These are phyloP conservation scores for Pipistrellus pipistrellus DNA, from an alignment of 2,797 vertebrate genomes.

Conservation along the genomic window DNA sequence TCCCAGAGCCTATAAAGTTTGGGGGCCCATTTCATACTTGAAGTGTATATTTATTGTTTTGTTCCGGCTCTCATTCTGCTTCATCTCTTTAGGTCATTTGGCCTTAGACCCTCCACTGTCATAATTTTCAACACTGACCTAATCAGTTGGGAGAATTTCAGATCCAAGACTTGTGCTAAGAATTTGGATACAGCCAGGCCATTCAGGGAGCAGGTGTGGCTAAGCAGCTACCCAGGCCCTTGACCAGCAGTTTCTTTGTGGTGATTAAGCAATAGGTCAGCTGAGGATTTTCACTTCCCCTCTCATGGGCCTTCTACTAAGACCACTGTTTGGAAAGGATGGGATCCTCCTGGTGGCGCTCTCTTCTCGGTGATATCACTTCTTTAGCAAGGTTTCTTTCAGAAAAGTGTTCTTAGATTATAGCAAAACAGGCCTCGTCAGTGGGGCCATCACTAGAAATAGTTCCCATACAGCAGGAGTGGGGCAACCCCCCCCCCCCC, in stretches of 20 bases:
- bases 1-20: slow-evolving; percentile 59
- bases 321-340: slow-evolving; percentile 34
- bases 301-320: slow-evolving; percentile 9
- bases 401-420: neutral
- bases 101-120: slow-evolving; percentile 58
- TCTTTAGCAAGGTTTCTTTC: slow-evolving; percentile 11
- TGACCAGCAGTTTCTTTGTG: neutral
- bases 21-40: slow-evolving; percentile 73
- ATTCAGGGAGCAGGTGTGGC: slow-evolving; percentile 75
- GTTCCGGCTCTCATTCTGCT: slow-evolving; percentile 79
- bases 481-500: no score
- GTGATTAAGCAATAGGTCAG: slow-evolving; percentile 72
- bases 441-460: neutral
- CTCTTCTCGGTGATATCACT: neutral
- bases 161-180: slow-evolving; percentile 60
- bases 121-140: slow-evolving; percentile 82
- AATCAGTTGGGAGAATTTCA: slow-evolving; percentile 77
- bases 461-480: neutral
- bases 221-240: slow-evolving; percentile 58
- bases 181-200: slow-evolving; percentile 67
- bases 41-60: slow-evolving; percentile 70
- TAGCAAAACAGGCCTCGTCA: neutral
- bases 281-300: slow-evolving; percentile 41
- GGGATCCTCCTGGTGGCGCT: neutral
- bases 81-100: slow-evolving; percentile 79